Evolutionary conservation across 2,888 invertebrate species (phyloP), one percentile per base, ranked within the genome.

Genomic region (Agrotis exclamationis): DNA sequence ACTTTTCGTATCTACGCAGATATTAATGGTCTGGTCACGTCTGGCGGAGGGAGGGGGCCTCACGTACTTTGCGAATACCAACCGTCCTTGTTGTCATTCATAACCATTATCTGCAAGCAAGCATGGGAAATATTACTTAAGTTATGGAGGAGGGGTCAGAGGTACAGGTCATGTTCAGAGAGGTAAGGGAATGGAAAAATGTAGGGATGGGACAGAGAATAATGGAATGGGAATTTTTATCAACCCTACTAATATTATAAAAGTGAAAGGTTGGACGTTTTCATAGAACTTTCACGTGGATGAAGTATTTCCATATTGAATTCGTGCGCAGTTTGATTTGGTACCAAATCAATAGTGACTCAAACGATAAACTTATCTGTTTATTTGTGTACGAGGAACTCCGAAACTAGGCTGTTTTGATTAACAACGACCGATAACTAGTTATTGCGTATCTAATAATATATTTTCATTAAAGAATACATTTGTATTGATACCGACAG

Each of bases 81-180:
- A 83, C 48, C 62, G 70, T 66, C 51, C 70, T 71, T 75, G 56
- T 83, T 83, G 83, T 83, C 80, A 82, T 82, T 83, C 78, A 83
- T 83, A 80, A 73, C 80, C 74, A 80, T 71, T 78, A 66, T 75
- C 67, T 78, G 73, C 69, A 60, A 64, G 74, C 53, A 28, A 63
- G 70, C 77, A 73, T 80, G 79, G 63, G 69, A 74, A 79, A 67
- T 74, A 54, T 62, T 48, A 33, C 68, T 50, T 48, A 57, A 76
- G 28, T 62, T 68, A 47, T 66, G 20, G 47, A 24, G 50, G 66
- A 33, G 16, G 51, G 66, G 51, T 79, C 70, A 70, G 16, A 53
- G 56, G 70, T 67, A 24, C 65, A 70, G 33, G 54, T 56, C 48
- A 64, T 62, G 60, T 53, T 71, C 45, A 11, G 6, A 64, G 18